Base-by-base conservation (phyloP, 2,797 vertebrate genomes). In the Synaphobranchus kaupii region DNA sequence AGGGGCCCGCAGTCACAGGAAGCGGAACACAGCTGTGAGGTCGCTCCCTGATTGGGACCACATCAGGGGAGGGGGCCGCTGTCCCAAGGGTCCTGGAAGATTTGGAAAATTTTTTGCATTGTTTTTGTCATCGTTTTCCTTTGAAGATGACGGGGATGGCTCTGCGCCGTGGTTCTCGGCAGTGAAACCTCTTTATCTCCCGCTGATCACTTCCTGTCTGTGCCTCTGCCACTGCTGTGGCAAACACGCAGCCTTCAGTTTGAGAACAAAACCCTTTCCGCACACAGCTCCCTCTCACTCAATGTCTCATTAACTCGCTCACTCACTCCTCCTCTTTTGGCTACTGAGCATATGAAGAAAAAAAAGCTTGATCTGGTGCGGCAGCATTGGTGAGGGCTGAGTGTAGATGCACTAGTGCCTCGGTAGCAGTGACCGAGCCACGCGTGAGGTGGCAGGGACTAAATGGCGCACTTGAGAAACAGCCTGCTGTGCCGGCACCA, bases 381-480 rank as follows among this genome's bases (percentile, higher is more conserved):
- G 56, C 17, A 3, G 15, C 17, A 52, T 17, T 58, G 56, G 54
- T 0, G 54, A 56, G 3, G 56, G 56, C 56, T 1, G 56, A 58
- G 56, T 4, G 56, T n/a, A 25, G 5, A 28, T 17, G 63, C n/a
- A 25, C n/a, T 7, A n/a, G n/a, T 8, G 25, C n/a, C 0, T 7
- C 12, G 58, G 58, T 60, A 0, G 58, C 58, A 5, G 25, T 8
- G 63, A 68, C 63, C 63, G 63, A 0, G 22, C 63, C n/a, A 12
- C n/a, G 63, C 63, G 63, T 10, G 63, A n/a, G 63, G 63, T 8
- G 63, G 63, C 63, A 68, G 63, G 15, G 73, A 22, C 7, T 48
- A n/a, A 81, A 56, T n/a, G 82, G 52, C 71, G 50, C 84, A 90
- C 88, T 89, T 86, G 82, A 91, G 89, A 88, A 86, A 44, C 66